A percentile compares a stretch with the other conserved stretches of the same genome.
Evolutionary conservation across 53 echinoderm and acorn worm species (phyloP).

Genomic region (Paracentrotus lividus): DNA sequence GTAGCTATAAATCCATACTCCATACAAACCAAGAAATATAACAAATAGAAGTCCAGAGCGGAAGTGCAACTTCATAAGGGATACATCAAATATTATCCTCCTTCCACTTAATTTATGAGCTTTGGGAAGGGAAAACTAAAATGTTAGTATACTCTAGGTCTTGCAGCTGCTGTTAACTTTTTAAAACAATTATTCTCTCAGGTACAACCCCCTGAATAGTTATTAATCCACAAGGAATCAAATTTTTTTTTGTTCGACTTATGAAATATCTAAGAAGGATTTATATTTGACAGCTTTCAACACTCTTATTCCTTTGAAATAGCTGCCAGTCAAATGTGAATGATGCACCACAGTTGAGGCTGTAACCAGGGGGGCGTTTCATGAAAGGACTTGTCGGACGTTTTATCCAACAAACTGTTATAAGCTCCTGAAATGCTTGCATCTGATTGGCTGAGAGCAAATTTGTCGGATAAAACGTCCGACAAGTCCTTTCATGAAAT

Average conservation of each 20-base stretch:
- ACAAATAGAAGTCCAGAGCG: neutral
- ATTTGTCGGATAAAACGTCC: too few species aligned
- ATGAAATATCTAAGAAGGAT: neutral
- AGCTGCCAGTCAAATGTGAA: neutral
- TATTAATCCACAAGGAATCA: neutral
- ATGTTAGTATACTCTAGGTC: neutral
- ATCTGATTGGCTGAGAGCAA: too few species aligned
- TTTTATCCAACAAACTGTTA: too few species aligned
- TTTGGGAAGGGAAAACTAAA: neutral
- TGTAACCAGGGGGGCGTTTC: too few species aligned
- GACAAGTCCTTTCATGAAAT: too few species aligned
- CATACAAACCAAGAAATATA: neutral
- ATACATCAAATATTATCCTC: neutral
- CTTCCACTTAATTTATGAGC: neutral
- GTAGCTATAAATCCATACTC: conserved; percentile 11
- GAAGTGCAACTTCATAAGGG: neutral
- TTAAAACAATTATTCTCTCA: conserved; percentile 9
- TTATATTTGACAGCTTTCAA: neutral
- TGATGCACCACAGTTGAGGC: neutral
- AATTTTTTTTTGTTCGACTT: neutral
- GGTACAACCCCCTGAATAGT: conserved; percentile 8
- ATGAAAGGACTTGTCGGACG: too few species aligned
- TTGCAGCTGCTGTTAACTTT: conserved; percentile 17
- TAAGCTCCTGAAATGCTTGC: too few species aligned
- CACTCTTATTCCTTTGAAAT: neutral